A percentile compares a stretch with the other conserved stretches of the same genome.
Evolutionary conservation across 2,113 vertebrate species (phyloP).

Genomic region (Zapornia atra): DNA sequence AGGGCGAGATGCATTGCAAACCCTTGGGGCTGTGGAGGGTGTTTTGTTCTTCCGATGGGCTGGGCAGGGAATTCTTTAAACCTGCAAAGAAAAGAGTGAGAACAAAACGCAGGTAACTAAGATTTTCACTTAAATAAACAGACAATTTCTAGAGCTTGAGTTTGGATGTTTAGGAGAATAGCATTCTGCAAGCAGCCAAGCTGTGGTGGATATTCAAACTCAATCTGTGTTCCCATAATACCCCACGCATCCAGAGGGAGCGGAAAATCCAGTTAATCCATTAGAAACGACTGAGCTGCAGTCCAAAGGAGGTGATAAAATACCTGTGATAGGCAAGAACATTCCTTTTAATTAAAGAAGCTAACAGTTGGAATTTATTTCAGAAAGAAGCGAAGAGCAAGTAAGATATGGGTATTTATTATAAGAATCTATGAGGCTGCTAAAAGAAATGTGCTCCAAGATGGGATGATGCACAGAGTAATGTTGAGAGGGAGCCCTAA

Average conservation of each 20-base stretch:
- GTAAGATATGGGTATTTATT: background rate
- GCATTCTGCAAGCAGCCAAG: background rate
- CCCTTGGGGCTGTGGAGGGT: constrained; percentile 51
- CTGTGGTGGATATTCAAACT: background rate
- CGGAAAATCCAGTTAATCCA: background rate
- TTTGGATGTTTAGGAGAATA: background rate
- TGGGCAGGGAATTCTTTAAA: constrained; percentile 18
- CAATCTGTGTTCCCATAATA: background rate
- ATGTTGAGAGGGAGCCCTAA: background rate
- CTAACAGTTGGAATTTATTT: background rate
- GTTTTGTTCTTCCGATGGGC: constrained; percentile 14
- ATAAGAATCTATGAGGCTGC: background rate
- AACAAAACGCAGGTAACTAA: background rate
- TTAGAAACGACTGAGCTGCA: background rate
- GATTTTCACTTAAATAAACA: background rate
- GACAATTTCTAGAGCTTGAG: background rate
- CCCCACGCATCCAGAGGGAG: background rate
- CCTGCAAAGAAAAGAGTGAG: constrained; percentile 43
- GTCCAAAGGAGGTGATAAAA: background rate
- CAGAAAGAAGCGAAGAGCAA: background rate
- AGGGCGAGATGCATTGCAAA: constrained; percentile 78
- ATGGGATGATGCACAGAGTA: background rate
- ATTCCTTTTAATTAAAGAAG: background rate
- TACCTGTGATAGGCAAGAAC: accelerated
- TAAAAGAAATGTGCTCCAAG: background rate